Conservation (phyloP, 2,888 invertebrate genomes). For the Drosophila ezoana region DNA sequence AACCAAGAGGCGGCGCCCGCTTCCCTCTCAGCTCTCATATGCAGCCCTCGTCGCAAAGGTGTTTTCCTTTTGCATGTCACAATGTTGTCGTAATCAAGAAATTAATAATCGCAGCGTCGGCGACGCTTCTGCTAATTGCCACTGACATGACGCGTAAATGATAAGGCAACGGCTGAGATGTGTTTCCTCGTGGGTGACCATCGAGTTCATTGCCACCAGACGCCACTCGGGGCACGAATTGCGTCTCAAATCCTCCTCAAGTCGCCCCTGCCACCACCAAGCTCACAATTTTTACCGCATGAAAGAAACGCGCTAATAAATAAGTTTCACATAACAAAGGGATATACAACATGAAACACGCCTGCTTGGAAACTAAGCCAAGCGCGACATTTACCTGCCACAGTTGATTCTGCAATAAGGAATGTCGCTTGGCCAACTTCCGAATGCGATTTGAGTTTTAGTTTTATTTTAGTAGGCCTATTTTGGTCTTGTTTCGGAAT, state of each 20-base stretch:
- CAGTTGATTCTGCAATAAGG: slow-evolving; percentile 21
- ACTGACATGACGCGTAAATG: slow-evolving; percentile 75
- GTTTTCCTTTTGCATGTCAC: slow-evolving; percentile 51
- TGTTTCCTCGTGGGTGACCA: slow-evolving; percentile 62
- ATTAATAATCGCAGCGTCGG: slow-evolving; percentile 69
- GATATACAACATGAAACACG: slow-evolving; percentile 9
- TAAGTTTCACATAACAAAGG: slow-evolving; percentile 48
- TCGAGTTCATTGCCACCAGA: slow-evolving; percentile 64
- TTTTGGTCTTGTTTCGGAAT: slow-evolving; percentile 13
- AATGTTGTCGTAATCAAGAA: slow-evolving; percentile 68
- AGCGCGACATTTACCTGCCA: slow-evolving; percentile 31
- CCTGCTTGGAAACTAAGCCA: slow-evolving; percentile 31
- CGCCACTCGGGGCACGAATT: slow-evolving; percentile 7
- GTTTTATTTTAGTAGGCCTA: slow-evolving; percentile 9
- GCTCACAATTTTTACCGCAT: slow-evolving; percentile 35
- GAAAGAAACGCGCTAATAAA: slow-evolving; percentile 40
- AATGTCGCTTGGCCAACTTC: slow-evolving; percentile 64
- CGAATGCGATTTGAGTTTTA: slow-evolving; percentile 51
- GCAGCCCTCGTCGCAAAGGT: neutral
- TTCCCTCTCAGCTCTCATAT: neutral
- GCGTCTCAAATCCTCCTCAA: too few relatives aligned
- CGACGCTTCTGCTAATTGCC: slow-evolving; percentile 67
- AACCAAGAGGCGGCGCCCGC: slow-evolving; percentile 17
- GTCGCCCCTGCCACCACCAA: slow-evolving; percentile 21
- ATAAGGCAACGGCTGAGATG: slow-evolving; percentile 47